These are phyloP conservation scores for Panulirus ornatus DNA, from an alignment of 1,140 invertebrate species.

Conservation along the genomic window DNA sequence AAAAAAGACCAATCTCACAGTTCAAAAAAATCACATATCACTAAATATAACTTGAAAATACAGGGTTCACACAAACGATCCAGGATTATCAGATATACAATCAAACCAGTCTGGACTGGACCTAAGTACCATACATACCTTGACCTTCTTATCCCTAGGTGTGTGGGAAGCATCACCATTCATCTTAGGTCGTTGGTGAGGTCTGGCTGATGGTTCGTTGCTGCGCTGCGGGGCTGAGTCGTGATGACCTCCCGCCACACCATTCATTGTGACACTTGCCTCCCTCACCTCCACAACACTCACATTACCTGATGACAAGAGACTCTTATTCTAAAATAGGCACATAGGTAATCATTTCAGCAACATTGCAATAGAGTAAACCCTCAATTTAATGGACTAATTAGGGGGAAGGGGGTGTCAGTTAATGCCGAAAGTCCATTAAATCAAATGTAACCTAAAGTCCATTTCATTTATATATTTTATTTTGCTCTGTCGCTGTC, in stretches of 20 bases:
- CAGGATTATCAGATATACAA: not conserved
- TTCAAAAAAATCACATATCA: too few species aligned
- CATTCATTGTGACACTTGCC: slow-evolving; percentile 60
- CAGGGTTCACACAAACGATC: too few species aligned
- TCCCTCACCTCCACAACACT: slow-evolving; percentile 54
- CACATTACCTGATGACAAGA: slow-evolving; percentile 53
- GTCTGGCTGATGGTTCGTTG: slow-evolving; percentile 29
- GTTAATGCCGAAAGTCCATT: too few species aligned
- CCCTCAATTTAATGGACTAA: too few species aligned
- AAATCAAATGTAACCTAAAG: too few species aligned
- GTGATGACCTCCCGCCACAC: slow-evolving; percentile 61
- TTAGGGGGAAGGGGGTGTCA: too few species aligned
- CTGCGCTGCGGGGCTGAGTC: slow-evolving; percentile 44
- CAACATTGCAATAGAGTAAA: too few species aligned
- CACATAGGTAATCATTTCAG: not conserved
- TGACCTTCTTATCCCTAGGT: slow-evolving; percentile 56
- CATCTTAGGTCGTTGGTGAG: slow-evolving; percentile 59
- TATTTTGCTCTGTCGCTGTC: too few species aligned
- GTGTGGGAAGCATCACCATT: slow-evolving; percentile 55
- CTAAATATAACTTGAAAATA: too few species aligned
- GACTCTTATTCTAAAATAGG: slow-evolving; percentile 1
- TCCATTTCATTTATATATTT: too few species aligned
- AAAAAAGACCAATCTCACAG: too few species aligned
- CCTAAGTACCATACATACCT: slow-evolving; percentile 29
- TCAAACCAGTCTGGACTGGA: too few species aligned